phyloP scores from a whole-genome alignment of 2,113 vertebrate species.

The Cynoglossus semilaevis region DNA sequence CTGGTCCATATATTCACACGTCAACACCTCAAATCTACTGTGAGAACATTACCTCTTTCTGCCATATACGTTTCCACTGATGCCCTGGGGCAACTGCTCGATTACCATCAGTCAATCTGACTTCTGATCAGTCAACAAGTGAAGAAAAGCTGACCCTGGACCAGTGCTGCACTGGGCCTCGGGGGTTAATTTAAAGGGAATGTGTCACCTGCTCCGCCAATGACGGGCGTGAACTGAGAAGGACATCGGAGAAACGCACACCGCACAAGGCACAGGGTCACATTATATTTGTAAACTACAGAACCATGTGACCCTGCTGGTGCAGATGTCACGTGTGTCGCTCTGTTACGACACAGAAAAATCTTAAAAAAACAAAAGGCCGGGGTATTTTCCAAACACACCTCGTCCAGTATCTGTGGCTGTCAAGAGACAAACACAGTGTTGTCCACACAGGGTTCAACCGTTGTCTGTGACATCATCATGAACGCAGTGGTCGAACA shows the following conservation, averaged over 20 bases:
- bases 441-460: not conserved
- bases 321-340: slow-evolving; percentile 10
- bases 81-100: slow-evolving; percentile 47
- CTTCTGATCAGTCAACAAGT: slow-evolving; percentile 53
- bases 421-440: slow-evolving; percentile 1
- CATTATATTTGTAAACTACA: no score
- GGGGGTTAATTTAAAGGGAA: slow-evolving; percentile 54
- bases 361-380: slow-evolving; percentile 4
- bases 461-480: slow-evolving; percentile 32
- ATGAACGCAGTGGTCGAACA: slow-evolving; percentile 19
- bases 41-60: slow-evolving; percentile 51
- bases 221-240: slow-evolving; percentile 19
- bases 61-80: slow-evolving; percentile 55
- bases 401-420: slow-evolving; percentile 20
- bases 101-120: slow-evolving; percentile 56
- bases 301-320: not conserved
- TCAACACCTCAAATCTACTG: slow-evolving; percentile 54
- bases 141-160: slow-evolving; percentile 42
- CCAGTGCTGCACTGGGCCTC: slow-evolving; percentile 22
- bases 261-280: no score
- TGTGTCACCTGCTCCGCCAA: slow-evolving; percentile 56
- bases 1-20: slow-evolving; percentile 37
- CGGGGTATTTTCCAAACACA: slow-evolving; percentile 36
- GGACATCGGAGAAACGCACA: slow-evolving; percentile 23
- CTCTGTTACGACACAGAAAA: slow-evolving; percentile 14